Conservation (phyloP, 2,113 vertebrate species). For the Columba janthina region DNA sequence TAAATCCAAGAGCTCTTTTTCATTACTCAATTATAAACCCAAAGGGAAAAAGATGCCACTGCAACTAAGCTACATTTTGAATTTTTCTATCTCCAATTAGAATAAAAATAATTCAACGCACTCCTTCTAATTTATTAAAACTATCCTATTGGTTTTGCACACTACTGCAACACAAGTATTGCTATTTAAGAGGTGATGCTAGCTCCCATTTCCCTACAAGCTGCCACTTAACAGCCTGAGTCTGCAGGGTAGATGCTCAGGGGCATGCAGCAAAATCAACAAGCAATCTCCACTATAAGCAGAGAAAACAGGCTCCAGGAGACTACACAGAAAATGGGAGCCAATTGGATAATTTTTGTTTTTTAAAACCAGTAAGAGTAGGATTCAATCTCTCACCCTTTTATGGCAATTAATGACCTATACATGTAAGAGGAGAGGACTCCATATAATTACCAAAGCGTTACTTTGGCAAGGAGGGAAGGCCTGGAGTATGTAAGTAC, state of each 20-base stretch:
- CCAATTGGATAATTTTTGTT: constrained; percentile 49
- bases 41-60: constrained; percentile 45
- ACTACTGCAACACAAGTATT: not conserved
- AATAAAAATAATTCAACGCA: not conserved
- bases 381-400: not conserved
- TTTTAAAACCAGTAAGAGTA: constrained; percentile 13
- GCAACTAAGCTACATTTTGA: constrained; percentile 30
- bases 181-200: not conserved
- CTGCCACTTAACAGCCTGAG: not conserved
- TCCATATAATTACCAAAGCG: constrained; percentile 39
- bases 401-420: constrained; percentile 23
- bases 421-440: constrained; percentile 14
- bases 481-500: constrained; percentile 37
- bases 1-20: constrained; percentile 67
- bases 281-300: constrained; percentile 35
- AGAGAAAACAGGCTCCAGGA: constrained; percentile 13
- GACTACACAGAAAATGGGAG: not conserved
- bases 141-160: not conserved
- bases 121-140: not conserved
- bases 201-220: not conserved
- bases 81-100: not conserved
- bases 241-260: not conserved
- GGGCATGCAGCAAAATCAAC: constrained; percentile 15
- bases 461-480: constrained; percentile 43
- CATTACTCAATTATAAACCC: constrained; percentile 45